phyloP scores from a whole-genome alignment of 2,888 invertebrate genomes.

The Drosophila crucigera region DNA sequence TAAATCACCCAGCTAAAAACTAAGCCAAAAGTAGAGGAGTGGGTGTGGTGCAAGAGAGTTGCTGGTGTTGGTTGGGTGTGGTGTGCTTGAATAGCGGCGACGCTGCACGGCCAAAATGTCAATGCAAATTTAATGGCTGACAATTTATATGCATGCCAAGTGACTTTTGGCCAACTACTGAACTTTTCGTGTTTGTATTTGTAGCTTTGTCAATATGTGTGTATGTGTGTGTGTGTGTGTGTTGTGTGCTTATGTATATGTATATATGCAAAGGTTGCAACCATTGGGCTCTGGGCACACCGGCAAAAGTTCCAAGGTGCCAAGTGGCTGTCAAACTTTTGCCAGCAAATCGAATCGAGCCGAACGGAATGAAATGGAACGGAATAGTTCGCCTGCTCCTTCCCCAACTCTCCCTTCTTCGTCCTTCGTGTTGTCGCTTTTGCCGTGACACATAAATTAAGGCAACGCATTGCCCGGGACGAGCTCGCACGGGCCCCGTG shows the following conservation, averaged over 20 bases:
- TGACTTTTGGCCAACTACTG: conserved; percentile 80
- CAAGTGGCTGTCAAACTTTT: conserved; percentile 80
- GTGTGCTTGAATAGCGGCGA: neutral
- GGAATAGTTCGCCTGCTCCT: conserved; percentile 17
- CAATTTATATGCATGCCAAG: conserved; percentile 81
- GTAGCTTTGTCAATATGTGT: neutral
- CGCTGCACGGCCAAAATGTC: conserved; percentile 74
- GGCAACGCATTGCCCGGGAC: conserved; percentile 63
- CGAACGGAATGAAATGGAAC: conserved; percentile 59
- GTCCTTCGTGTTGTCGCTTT: conserved; percentile 42
- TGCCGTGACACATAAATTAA: conserved; percentile 73
- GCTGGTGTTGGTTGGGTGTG: neutral
- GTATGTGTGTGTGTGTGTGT: conserved; percentile 8
- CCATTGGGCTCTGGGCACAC: conserved; percentile 26
- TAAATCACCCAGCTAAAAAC: conserved; percentile 76
- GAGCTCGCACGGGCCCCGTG: neutral
- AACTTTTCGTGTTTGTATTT: conserved; percentile 56
- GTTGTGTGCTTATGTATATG: conserved; percentile 12
- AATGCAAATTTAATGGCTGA: conserved; percentile 81
- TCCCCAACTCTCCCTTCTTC: neutral
- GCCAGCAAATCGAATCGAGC: conserved; percentile 74
- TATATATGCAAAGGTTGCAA: conserved; percentile 37
- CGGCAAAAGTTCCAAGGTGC: conserved; percentile 76
- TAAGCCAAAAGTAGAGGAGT: conserved; percentile 39
- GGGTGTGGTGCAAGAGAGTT: neutral